Conservation (phyloP, 2,797 vertebrate species). For the Simalia tracyae region DNA sequence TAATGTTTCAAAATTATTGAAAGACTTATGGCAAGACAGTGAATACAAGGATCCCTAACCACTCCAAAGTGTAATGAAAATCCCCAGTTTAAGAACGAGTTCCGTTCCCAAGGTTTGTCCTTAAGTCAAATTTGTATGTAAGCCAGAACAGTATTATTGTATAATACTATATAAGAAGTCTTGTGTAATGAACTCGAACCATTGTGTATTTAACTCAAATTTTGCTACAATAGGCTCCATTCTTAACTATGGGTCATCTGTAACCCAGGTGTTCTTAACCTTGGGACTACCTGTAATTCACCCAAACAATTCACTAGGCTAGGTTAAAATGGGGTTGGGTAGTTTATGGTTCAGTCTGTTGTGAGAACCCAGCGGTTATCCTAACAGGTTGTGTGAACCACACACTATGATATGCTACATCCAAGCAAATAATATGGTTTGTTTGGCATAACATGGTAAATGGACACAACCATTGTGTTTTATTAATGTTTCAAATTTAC, state of each 20-base stretch:
- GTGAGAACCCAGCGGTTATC: neutral
- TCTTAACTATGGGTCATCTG: too few species aligned
- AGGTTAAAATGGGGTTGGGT: neutral
- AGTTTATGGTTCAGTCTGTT: neutral
- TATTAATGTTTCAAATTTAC: neutral
- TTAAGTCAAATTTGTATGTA: too few species aligned
- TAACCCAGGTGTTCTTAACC: too few species aligned
- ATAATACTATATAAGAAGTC: too few species aligned
- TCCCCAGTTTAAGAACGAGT: too few species aligned
- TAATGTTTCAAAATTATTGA: neutral
- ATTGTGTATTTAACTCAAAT: too few species aligned
- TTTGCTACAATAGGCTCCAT: too few species aligned
- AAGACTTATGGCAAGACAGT: neutral
- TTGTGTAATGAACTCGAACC: too few species aligned
- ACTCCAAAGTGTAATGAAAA: neutral
- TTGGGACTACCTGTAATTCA: neutral
- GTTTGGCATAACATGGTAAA: neutral
- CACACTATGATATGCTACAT: neutral
- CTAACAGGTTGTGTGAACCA: neutral
- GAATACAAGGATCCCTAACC: neutral
- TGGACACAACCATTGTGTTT: neutral
- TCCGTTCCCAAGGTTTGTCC: too few species aligned
- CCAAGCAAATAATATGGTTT: neutral
- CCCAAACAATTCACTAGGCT: neutral
- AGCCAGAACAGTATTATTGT: too few species aligned